phyloP scores from a whole-genome alignment of 2,797 vertebrate species.

The Lithobates pipiens region DNA sequence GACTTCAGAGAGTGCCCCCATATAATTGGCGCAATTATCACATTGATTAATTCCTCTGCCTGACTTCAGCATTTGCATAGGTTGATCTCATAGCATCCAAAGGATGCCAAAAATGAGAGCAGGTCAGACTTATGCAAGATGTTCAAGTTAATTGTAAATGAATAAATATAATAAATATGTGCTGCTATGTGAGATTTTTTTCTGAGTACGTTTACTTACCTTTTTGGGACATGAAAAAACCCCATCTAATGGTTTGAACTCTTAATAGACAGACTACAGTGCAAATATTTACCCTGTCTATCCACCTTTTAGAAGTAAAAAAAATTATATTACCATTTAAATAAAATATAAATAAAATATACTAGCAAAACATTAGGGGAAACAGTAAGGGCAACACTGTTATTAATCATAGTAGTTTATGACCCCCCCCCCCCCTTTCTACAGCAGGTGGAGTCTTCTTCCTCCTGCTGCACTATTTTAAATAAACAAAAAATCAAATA shows the following conservation, averaged over 20 bases:
- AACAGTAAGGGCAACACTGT: no score
- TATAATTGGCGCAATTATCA: constrained; percentile 57
- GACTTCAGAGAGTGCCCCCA: constrained; percentile 62
- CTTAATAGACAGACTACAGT: neutral
- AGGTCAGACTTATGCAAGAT: constrained; percentile 55
- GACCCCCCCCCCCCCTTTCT: no score
- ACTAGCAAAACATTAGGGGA: neutral
- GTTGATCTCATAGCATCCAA: constrained; percentile 57
- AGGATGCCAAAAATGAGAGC: constrained; percentile 58
- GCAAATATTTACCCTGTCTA: neutral
- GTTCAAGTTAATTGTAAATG: constrained; percentile 44
- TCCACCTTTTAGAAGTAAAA: neutral
- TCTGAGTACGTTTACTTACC: neutral
- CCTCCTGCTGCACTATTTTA: neutral
- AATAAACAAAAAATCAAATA: neutral
- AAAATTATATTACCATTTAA: no score
- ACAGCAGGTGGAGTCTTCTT: no score
- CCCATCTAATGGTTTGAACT: neutral
- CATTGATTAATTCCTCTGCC: constrained; percentile 70
- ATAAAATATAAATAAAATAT: no score
- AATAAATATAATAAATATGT: constrained; percentile 42
- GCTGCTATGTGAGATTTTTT: neutral
- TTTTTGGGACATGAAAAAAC: neutral
- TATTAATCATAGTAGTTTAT: no score
- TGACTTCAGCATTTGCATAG: constrained; percentile 72